Base-by-base conservation (phyloP, 2,797 vertebrate species). In the Onychomys leucogaster region DNA sequence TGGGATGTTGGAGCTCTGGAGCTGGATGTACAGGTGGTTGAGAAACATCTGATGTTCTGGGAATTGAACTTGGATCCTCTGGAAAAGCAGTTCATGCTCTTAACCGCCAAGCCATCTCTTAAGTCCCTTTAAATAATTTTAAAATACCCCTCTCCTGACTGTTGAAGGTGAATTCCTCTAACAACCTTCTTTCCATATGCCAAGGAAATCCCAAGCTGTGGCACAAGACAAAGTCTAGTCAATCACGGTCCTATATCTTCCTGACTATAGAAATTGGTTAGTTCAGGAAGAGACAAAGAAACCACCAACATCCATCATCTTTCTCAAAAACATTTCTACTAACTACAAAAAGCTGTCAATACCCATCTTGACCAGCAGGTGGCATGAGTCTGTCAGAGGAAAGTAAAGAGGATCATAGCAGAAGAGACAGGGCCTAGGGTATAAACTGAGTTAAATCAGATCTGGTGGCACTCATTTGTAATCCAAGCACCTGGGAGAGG, bases 361-460 rank as follows among this genome's bases (percentile, higher is more conserved):
- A 9, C 34, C 23, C n/a, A 96, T 67, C 9, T 92, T 94, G 80
- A 75, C 96, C 97, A 96, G 93, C n/a, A 97, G 96, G 80, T 89
- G 97, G 92, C 96, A 95, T 85, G 81, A 97, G 59, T 71, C 29
- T 37, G 59, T 63, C 59, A 92, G 59, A 83, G 10, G 19, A 34
- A 96, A 94, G 87, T 37, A 49, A 92, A 91, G 34, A 71, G 67
- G 55, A 55, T 55, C 19, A 57, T 4, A 23, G 61, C 37, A 27
- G 10, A 43, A 46, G 17, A 43, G 17, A 32, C 63, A 83, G 82
- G 76, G 55, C 32, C 89, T 57, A 63, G 27, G 67, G 29, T 67
- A 5, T 23, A 73, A 85, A 55, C 23, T 34, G 37, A 94, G 37
- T 61, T 75, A 57, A 75, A 3, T 21, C 34, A 81, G 82, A 14